Evolutionary conservation across 2,113 vertebrate species (phyloP).

Genomic region (Takifugu bimaculatus): DNA sequence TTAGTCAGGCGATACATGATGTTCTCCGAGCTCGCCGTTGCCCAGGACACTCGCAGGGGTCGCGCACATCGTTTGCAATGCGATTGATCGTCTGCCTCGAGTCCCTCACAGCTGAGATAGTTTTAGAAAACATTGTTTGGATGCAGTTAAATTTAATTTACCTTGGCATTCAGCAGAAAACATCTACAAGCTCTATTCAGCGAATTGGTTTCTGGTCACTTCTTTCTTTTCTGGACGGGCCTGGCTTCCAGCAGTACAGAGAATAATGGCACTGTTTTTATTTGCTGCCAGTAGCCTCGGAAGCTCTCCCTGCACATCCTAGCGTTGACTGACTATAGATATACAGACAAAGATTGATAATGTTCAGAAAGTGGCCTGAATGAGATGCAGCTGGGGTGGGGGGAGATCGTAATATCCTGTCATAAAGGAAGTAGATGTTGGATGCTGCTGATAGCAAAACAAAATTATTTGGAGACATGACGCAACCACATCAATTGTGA

Average conservation of each 20-base stretch:
- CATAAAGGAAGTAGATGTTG: too few relatives aligned
- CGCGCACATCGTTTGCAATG: constrained; percentile 7
- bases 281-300: background rate
- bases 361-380: too few relatives aligned
- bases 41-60: constrained; percentile 4
- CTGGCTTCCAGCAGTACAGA: background rate
- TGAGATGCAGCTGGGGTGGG: too few relatives aligned
- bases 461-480: too few relatives aligned
- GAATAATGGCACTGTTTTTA: background rate
- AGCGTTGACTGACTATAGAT: too few relatives aligned
- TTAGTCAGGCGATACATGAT: constrained; percentile 21
- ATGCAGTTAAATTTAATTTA: constrained; percentile 29
- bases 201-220: constrained; percentile 16
- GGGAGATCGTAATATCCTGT: too few relatives aligned
- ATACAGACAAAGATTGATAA: too few relatives aligned
- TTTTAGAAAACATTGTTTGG: constrained; percentile 30
- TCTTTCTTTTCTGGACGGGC: background rate
- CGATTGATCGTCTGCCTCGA: constrained; percentile 12
- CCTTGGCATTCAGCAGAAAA: background rate
- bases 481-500: too few relatives aligned
- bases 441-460: too few relatives aligned
- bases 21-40: constrained; percentile 17
- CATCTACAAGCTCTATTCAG: constrained; percentile 2
- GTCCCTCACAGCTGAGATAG: constrained; percentile 13
- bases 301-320: too few relatives aligned